These are phyloP conservation scores for Anagrus nilaparvatae DNA, from an alignment of 1,140 invertebrate species.

Conservation along the genomic window DNA sequence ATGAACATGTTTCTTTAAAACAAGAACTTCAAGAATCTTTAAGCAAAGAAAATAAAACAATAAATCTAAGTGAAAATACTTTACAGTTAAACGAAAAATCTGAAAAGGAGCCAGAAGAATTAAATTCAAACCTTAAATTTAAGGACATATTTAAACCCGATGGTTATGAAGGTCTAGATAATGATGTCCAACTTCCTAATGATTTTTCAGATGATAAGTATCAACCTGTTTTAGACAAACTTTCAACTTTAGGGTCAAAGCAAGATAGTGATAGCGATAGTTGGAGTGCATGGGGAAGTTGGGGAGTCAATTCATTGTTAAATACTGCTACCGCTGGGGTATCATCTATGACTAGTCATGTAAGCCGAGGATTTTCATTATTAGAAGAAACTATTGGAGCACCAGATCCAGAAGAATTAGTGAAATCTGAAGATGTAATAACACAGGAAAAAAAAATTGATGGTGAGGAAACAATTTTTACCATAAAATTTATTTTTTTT, in stretches of 20 bases:
- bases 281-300: slow-evolving; percentile 57
- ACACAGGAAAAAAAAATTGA: slow-evolving; percentile 20
- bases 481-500: neutral
- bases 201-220: slow-evolving; percentile 26
- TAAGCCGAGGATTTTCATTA: slow-evolving; percentile 65
- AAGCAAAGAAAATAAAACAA: neutral
- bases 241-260: slow-evolving; percentile 12
- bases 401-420: slow-evolving; percentile 66
- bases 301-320: slow-evolving; percentile 59
- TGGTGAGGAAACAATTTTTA: slow-evolving; percentile 3
- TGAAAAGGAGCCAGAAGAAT: slow-evolving; percentile 32
- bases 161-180: slow-evolving; percentile 32
- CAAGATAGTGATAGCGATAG: slow-evolving; percentile 14
- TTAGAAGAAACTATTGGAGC: slow-evolving; percentile 66
- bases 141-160: slow-evolving; percentile 35
- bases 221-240: slow-evolving; percentile 23
- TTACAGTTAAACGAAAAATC: slow-evolving; percentile 20
- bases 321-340: slow-evolving; percentile 63
- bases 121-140: slow-evolving; percentile 38
- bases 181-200: slow-evolving; percentile 26
- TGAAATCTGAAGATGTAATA: slow-evolving; percentile 36
- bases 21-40: slow-evolving; percentile 14
- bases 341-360: slow-evolving; percentile 63
- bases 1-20: slow-evolving; percentile 6
- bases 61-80: neutral